Evolutionary conservation across 2,113 vertebrate species (phyloP), one percentile per base, ranked within the genome.

Genomic region (Lasiurus borealis): DNA sequence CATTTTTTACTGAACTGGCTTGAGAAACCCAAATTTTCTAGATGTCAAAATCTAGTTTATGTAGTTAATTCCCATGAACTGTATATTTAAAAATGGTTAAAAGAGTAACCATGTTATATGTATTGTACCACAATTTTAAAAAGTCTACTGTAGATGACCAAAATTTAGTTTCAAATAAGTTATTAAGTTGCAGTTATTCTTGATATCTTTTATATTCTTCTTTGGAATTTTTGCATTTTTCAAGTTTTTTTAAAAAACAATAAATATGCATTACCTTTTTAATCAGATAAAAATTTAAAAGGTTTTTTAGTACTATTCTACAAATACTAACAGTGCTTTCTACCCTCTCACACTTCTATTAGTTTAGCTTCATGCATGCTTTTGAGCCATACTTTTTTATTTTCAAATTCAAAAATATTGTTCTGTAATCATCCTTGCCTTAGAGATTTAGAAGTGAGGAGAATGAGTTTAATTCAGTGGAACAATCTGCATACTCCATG

Each of bases 21-120:
- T 77, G 27, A 92, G 64, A 87, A 92, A 84, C 36, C 27, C 40
- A 77, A 27, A 13, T 94, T 71, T 95, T 95, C 83, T 96, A 12
- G 46, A 82, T 52, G 4, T 94, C 31, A 92, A 16, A 62, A 78
- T 36, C 36, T 77, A 27, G 73, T 80, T 75, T 57, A 66, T 91
- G 25, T 77, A 66, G 19, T 71, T 52, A 54, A n/a, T 77, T 62
- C 1, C 46, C 68, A 44, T 78, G 5, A 75, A 46, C 40, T 66
- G 19, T 29, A 66, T 36, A 81, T 18, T 52, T 86, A 46, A 78
- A 96, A 86, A 68, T 91, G 34, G 16, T 44, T 89, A 71, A 76
- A 62, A 90, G 75, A 78, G 44, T 27, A 50, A 40, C 66, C 64
- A 50, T 85, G 64, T 83, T 46, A 46, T 54, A n/a, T 88, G 0